Conservation (phyloP, 2,113 vertebrate species). For the Eulemur rufifrons region DNA sequence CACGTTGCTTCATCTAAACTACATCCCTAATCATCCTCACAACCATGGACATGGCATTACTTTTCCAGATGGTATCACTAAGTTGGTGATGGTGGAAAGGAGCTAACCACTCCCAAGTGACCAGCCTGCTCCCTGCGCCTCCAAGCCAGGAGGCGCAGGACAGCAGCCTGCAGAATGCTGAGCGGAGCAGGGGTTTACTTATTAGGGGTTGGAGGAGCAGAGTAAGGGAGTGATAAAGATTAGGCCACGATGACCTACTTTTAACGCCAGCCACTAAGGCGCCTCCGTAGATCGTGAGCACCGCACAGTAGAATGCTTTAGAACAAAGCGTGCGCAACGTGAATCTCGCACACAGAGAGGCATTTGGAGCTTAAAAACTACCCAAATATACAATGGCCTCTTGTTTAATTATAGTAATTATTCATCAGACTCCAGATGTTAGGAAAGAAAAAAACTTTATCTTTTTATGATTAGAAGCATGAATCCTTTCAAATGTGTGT, state of each 20-base stretch:
- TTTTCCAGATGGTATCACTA: background rate
- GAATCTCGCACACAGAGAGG: slow-evolving; percentile 55
- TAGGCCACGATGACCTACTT: slow-evolving; percentile 43
- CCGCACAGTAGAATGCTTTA: slow-evolving; percentile 43
- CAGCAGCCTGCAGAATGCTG: background rate
- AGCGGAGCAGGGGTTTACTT: background rate
- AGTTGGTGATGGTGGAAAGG: background rate
- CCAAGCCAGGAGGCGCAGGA: rapidly evolving
- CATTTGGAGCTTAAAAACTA: slow-evolving; percentile 61
- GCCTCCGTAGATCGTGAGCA: background rate
- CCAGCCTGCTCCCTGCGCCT: background rate
- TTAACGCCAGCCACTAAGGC: background rate
- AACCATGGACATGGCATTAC: background rate
- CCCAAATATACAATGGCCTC: slow-evolving; percentile 69
- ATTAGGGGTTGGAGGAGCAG: background rate
- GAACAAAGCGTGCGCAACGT: slow-evolving; percentile 42
- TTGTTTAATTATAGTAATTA: slow-evolving; percentile 78
- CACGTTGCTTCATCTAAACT: background rate
- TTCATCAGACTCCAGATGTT: slow-evolving; percentile 79
- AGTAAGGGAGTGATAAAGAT: background rate
- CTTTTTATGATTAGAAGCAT: slow-evolving; percentile 78
- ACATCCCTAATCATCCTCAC: background rate
- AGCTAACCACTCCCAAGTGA: background rate
- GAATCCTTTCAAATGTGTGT: slow-evolving; percentile 74
- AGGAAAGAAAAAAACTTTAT: slow-evolving; percentile 65